Base-by-base conservation (phyloP, 2,888 invertebrate species). In the Parnassius smintheus region DNA sequence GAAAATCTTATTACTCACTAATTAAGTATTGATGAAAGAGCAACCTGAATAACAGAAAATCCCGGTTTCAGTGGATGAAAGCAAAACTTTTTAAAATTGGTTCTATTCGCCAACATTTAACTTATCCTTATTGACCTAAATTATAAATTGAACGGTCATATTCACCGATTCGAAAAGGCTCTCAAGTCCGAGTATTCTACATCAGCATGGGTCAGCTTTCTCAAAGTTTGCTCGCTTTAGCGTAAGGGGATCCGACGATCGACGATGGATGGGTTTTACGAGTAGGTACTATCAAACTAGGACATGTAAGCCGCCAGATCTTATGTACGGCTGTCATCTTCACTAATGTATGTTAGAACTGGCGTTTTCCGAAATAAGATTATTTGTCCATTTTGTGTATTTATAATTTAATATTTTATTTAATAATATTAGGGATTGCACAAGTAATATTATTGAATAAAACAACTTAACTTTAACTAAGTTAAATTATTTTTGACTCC, bases 121-220 rank as follows among this genome's bases (percentile, higher is more conserved):
- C 2, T 50, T 49, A 18, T 56, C 48, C 9, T 46, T 57, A 10
- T 57, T 41, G 52, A 46, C 52, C 22, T 57, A 53, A 62, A 35
- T 61, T 56, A 49, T 13, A 49, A 58, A 35, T 56, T 42, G 56
- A 48, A 50, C 59, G 46, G 12, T 46, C 46, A 10, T 56, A 48
- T 46, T 9, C 3, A 13, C 25, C n/a, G 8, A 52, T 7, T n/a
- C 52, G 46, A 45, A 18, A n/a, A 42, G 55, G 13, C 18, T 22
- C 51, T 64, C 51, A 49, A 63, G 48, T 48, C 49, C n/a, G 52
- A 66, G 61, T 59, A 45, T 58, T 41, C 60, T 56, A 62, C 60
- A 62, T 66, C 66, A 64, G 66, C 60, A 48, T 46, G 64, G 66
- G 62, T 62, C 66, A 59, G 66, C 65, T 66, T 65, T 66, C 44